Conservation (phyloP, 2,888 invertebrate species). For the Synergus japonicus region DNA sequence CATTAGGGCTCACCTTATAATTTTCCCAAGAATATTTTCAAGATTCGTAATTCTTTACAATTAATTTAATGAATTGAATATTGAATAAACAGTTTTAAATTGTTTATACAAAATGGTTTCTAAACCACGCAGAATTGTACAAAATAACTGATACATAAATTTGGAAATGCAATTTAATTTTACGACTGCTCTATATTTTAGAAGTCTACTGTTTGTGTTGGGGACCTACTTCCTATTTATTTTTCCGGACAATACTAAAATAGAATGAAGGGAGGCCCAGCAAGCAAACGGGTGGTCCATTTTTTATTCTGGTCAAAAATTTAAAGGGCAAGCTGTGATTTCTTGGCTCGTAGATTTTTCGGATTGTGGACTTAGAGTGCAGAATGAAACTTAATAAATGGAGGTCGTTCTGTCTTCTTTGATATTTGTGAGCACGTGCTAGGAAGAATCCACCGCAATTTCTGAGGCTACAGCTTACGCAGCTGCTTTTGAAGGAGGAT, state of each 20-base stretch:
- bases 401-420: background rate
- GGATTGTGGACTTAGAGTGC: slow-evolving; percentile 41
- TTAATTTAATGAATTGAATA: too few species aligned
- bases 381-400: slow-evolving; percentile 15
- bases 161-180: background rate
- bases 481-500: slow-evolving; percentile 47
- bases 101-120: background rate
- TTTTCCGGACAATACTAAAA: background rate
- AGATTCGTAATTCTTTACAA: too few species aligned
- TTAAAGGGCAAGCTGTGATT: slow-evolving; percentile 7
- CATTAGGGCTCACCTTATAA: background rate
- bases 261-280: background rate
- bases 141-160: background rate
- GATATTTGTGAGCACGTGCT: slow-evolving; percentile 51
- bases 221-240: background rate
- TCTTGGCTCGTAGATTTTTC: slow-evolving; percentile 44
- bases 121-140: background rate
- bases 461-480: slow-evolving; percentile 43
- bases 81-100: background rate
- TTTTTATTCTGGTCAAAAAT: background rate
- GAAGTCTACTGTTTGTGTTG: background rate
- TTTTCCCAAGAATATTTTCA: background rate
- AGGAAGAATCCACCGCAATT: slow-evolving; percentile 18
- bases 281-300: background rate
- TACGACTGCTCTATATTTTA: background rate